Base-by-base conservation (phyloP, 2,888 invertebrate genomes). In the Pseudanteris insignis region DNA sequence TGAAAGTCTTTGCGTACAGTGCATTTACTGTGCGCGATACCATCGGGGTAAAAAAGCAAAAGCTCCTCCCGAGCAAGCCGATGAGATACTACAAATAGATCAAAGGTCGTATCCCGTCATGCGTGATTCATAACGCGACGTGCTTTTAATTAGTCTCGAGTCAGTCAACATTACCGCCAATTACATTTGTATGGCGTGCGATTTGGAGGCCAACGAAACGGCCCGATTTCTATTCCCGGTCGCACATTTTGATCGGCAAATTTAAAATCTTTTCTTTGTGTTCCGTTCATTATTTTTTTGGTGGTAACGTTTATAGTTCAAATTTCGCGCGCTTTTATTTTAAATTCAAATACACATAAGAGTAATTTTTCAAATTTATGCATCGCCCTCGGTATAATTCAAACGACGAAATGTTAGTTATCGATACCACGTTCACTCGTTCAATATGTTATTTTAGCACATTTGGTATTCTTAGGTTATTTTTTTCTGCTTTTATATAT, bases 41-140 rank as follows among this genome's bases (percentile, higher is more conserved):
- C 13, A 10, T n/a, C 29, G 11, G 15, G 25, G 15, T 36, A 7
- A 48, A 51, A 58, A 47, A 30, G 28, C 38, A 8, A 37, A 38
- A 38, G 15, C 43, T 43, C 30, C 57, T 41, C 34, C 34, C 29
- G 34, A 40, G 40, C 33, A 13, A 30, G 9, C 37, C 55, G 33
- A 62, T 48, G 41, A 58, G 46, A 51, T 46, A 40, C 61, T 50
- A 55, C 57, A 64, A 64, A 64, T 64, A 61, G 64, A 64, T 64
- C 64, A 64, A 57, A 64, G 64, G 58, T 64, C 64, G 57, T 46
- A 36, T 40, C 36, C 46, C 62, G 47, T 48, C 53, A 51, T 51
- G 50, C 47, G 34, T 33, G 57, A 47, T 62, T 47, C 51, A 44
- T 43, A 54, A 61, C 29, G 43, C 51, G 51, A 51, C 38, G 47